phyloP scores from a whole-genome alignment of 2,113 vertebrate species.

The Antigone vipio region DNA sequence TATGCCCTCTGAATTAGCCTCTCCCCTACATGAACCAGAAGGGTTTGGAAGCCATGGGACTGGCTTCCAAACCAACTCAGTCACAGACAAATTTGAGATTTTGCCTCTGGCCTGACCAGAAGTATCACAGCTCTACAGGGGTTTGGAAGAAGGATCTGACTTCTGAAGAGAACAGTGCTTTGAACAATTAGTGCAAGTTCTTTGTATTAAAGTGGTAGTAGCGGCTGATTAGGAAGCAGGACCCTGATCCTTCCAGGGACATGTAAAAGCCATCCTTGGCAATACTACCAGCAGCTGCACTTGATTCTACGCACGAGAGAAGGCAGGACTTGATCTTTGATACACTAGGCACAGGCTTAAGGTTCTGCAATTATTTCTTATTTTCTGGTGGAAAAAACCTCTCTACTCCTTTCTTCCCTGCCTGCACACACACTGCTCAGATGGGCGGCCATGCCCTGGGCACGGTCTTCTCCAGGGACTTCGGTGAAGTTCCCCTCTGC shows the following conservation, averaged over 20 bases:
- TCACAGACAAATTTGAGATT: neutral
- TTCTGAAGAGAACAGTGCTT: neutral
- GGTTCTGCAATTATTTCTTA: neutral
- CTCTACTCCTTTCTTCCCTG: neutral
- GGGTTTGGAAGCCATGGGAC: no score
- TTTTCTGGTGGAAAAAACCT: neutral
- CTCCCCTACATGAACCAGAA: rapidly evolving
- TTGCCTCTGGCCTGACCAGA: neutral
- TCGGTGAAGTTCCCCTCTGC: neutral
- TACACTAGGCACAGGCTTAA: neutral
- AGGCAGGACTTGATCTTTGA: neutral
- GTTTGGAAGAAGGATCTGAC: neutral
- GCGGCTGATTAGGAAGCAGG: neutral
- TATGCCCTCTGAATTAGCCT: neutral
- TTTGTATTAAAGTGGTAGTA: neutral
- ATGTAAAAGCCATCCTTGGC: neutral
- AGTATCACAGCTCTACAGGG: neutral
- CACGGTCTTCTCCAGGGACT: neutral
- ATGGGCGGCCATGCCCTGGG: rapidly evolving
- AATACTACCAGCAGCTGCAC: neutral
- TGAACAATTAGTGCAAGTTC: neutral
- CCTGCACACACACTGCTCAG: neutral
- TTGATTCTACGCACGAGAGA: neutral
- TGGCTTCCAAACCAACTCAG: neutral
- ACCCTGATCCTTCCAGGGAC: neutral